These are phyloP conservation scores for Protaetia brevitarsis DNA, from an alignment of 1,140 invertebrate species.

Conservation along the genomic window DNA sequence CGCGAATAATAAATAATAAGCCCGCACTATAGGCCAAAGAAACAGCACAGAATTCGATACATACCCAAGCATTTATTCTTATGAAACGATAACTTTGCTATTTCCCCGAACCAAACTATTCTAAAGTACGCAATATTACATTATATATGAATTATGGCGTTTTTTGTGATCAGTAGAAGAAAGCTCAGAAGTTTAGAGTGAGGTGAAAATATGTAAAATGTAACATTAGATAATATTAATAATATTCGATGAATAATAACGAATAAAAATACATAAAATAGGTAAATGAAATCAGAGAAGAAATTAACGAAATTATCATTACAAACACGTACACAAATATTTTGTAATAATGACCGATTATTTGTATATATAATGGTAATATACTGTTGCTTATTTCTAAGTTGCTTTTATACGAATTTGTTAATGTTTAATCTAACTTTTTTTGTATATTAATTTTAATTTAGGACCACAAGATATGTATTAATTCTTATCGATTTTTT, in stretches of 20 bases:
- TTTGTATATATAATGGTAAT: not conserved
- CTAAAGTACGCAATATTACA: conserved; percentile 18
- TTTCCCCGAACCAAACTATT: conserved; percentile 21
- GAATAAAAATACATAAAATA: not conserved
- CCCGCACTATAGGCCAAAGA: too few species aligned
- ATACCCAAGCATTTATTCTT: not conserved
- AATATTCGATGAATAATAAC: not conserved
- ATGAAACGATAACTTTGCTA: conserved; percentile 14
- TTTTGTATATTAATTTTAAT: not conserved
- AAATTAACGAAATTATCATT: not conserved
- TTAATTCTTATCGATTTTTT: conserved; percentile 1
- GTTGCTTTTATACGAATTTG: not conserved
- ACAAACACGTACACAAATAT: not conserved
- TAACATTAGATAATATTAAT: not conserved
- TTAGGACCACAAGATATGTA: not conserved
- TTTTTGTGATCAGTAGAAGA: not conserved
- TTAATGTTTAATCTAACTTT: not conserved
- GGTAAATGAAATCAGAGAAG: not conserved
- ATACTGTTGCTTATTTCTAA: not conserved
- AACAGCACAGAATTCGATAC: not conserved
- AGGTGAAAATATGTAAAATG: conserved; percentile 4
- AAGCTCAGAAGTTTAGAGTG: conserved; percentile 10
- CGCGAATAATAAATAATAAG: too few species aligned
- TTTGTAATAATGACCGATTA: conserved; percentile 1
- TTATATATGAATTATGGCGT: not conserved